Percentiles rank a stretch among this genome's conserved stretches.
Conservation (phyloP, 2,888 invertebrate genomes). For the Drosophila aldrichi region DNA sequence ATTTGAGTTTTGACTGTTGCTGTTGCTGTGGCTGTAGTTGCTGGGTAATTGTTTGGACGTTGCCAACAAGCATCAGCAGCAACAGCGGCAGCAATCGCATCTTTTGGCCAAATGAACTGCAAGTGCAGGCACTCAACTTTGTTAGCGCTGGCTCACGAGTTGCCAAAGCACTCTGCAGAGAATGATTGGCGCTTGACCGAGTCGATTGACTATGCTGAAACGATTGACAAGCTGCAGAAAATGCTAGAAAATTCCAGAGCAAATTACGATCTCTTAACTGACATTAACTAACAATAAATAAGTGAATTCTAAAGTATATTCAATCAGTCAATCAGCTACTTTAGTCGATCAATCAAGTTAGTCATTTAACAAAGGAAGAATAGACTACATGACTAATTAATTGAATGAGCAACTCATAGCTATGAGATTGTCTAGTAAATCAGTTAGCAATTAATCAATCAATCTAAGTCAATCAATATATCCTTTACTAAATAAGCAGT, state of each 20-base stretch:
- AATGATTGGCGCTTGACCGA: conserved; percentile 2
- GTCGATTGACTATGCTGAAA: conserved; percentile 10
- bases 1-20: conserved; percentile 41
- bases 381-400: no score
- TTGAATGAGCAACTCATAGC: no score
- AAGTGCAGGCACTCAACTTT: conserved; percentile 66
- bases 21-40: conserved; percentile 15
- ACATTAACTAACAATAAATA: background rate
- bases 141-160: conserved; percentile 66
- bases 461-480: background rate
- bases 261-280: background rate
- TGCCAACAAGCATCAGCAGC: conserved; percentile 53
- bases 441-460: background rate
- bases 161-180: conserved; percentile 32
- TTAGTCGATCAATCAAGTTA: background rate
- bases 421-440: background rate
- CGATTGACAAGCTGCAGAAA: background rate
- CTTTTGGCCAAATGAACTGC: conserved; percentile 77
- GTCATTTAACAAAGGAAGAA: background rate
- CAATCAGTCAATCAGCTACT: background rate
- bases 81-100: conserved; percentile 51
- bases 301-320: no score
- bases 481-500: background rate
- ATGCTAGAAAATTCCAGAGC: background rate
- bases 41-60: conserved; percentile 70